These are phyloP conservation scores for Adelosebastes latens DNA, from an alignment of 2,797 vertebrate species.

Conservation along the genomic window DNA sequence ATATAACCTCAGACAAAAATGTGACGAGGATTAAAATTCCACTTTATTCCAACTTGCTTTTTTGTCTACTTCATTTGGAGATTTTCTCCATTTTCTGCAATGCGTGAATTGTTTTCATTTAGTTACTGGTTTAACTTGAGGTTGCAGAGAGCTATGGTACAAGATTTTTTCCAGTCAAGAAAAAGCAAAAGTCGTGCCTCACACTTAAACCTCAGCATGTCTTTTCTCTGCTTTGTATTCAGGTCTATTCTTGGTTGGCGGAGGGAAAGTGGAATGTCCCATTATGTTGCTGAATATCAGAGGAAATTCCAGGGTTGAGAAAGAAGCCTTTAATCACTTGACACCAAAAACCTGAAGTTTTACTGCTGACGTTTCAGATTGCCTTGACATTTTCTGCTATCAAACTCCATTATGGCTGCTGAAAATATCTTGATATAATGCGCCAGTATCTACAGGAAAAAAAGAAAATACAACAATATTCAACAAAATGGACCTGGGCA, in stretches of 20 bases:
- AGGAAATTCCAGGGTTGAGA: neutral
- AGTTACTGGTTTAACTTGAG: neutral
- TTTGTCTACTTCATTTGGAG: neutral
- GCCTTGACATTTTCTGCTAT: constrained; percentile 7
- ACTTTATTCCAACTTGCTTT: neutral
- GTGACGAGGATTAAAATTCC: neutral
- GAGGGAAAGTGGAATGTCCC: neutral
- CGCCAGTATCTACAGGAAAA: neutral
- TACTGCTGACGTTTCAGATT: neutral
- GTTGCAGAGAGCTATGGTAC: neutral
- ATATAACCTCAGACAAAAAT: too few relatives aligned
- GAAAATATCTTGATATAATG: neutral
- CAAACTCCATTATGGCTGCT: neutral
- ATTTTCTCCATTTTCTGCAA: too few relatives aligned
- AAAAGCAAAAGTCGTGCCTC: neutral
- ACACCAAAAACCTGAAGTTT: neutral
- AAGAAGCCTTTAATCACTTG: neutral
- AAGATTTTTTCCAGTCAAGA: too few relatives aligned
- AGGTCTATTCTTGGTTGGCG: neutral
- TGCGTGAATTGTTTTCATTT: neutral
- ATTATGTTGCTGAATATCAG: constrained; percentile 9
- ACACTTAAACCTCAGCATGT: neutral
- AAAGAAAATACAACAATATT: neutral
- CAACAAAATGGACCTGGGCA: neutral
- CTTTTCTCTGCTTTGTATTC: neutral